Conservation (phyloP, 2,113 vertebrate species). For the Forbesichthys papilliferus region DNA sequence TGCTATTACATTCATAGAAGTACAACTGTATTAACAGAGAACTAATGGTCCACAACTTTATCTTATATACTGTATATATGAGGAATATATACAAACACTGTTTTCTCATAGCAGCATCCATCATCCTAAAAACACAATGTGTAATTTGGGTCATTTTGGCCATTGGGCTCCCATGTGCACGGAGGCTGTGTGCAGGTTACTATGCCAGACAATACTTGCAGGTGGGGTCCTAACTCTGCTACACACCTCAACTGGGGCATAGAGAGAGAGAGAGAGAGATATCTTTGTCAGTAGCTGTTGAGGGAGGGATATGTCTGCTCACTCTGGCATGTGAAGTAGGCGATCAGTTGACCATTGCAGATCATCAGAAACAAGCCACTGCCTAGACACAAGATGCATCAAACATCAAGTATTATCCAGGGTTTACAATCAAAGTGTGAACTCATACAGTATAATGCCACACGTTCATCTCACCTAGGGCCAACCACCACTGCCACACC, state of each 20-base stretch:
- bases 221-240: no score
- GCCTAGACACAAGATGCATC: conserved; percentile 47
- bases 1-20: conserved; percentile 31
- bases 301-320: conserved; percentile 61
- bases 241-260: no score
- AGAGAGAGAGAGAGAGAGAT: background rate
- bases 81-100: no score
- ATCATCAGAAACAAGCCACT: conserved; percentile 79
- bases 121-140: no score
- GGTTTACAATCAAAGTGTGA: background rate
- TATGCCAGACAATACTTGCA: no score
- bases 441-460: background rate
- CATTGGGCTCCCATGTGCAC: no score
- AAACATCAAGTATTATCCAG: background rate
- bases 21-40: background rate
- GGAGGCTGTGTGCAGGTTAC: no score
- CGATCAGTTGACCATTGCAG: conserved; percentile 76
- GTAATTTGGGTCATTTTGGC: no score
- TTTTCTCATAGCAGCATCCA: no score
- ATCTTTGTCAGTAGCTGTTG: conserved; percentile 56
- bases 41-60: no score
- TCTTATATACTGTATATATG: no score
- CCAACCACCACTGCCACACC: conserved; percentile 85
- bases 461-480: conserved; percentile 77
- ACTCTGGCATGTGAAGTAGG: conserved; percentile 72